phyloP scores from a whole-genome alignment of 2,797 vertebrate species.

The Scolopax rusticola region DNA sequence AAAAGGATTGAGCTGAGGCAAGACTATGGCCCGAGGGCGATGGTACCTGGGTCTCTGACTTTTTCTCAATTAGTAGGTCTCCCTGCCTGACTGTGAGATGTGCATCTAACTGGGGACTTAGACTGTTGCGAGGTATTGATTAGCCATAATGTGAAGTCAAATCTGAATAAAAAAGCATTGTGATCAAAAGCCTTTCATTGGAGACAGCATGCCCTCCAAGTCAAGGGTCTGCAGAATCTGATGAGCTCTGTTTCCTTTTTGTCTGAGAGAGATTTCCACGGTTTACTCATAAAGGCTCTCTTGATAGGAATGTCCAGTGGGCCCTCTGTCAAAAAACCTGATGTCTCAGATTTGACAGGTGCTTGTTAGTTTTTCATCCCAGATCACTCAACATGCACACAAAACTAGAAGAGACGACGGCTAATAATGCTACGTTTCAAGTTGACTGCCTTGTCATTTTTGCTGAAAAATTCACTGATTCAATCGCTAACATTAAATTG shows the following conservation, averaged over 20 bases:
- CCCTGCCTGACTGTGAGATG: conserved; percentile 79
- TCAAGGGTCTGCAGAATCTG: conserved; percentile 87
- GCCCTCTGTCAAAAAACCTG: conserved; percentile 87
- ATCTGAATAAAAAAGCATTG: conserved; percentile 89
- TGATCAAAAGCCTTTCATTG: conserved; percentile 92
- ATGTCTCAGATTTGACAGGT: conserved; percentile 90
- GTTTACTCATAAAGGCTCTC: conserved; percentile 82
- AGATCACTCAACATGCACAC: conserved; percentile 75
- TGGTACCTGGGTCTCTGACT: conserved; percentile 90
- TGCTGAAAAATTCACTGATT: conserved; percentile 38
- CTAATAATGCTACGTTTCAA: conserved; percentile 57
- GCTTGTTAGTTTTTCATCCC: conserved; percentile 90
- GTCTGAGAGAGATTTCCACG: conserved; percentile 79
- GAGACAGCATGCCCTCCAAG: conserved; percentile 88
- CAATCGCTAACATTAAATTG: conserved; percentile 44
- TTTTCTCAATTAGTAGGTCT: conserved; percentile 96
- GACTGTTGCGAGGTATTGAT: conserved; percentile 92
- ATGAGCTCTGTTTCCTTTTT: conserved; percentile 82
- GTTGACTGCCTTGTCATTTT: conserved; percentile 51
- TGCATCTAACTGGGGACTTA: conserved; percentile 84
- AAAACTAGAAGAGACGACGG: conserved; percentile 77
- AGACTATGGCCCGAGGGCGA: conserved; percentile 90
- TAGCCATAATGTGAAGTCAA: conserved; percentile 95
- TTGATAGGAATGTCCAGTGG: conserved; percentile 88
- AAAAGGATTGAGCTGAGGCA: conserved; percentile 74